These are phyloP conservation scores for Varroa destructor DNA, from an alignment of 1,140 invertebrate species.

Conservation along the genomic window DNA sequence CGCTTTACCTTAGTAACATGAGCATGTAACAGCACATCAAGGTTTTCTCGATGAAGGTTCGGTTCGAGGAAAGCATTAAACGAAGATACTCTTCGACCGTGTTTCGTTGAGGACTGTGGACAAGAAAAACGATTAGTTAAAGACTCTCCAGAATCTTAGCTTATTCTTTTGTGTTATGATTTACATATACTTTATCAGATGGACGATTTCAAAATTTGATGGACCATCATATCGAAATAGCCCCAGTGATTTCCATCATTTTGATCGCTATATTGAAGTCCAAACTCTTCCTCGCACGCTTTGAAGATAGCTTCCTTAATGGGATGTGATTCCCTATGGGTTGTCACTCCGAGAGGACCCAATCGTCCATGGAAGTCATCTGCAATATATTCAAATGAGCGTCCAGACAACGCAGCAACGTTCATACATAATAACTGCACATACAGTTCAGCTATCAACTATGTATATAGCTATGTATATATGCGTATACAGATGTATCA, in stretches of 20 bases:
- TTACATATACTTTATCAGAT: no score
- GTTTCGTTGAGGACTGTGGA: neutral
- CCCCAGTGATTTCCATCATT: slow-evolving; percentile 23
- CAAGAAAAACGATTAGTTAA: neutral
- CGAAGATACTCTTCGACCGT: neutral
- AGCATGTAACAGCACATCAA: neutral
- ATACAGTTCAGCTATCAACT: neutral
- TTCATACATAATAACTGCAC: neutral
- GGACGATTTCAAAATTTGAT: neutral
- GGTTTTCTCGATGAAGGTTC: neutral
- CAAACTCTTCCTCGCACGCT: neutral
- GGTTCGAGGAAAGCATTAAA: slow-evolving; percentile 18
- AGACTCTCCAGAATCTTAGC: neutral
- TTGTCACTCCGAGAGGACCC: neutral
- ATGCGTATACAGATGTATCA: no score
- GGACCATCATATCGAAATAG: neutral
- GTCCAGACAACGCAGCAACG: neutral
- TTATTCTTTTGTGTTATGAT: neutral
- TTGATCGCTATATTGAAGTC: neutral
- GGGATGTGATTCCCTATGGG: neutral
- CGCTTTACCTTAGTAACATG: slow-evolving; percentile 6
- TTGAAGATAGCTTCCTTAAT: slow-evolving; percentile 9
- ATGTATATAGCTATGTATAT: no score
- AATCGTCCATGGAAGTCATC: neutral
- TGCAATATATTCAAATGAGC: neutral